Evolutionary conservation across 2,113 vertebrate genomes (phyloP).

Genomic region (Cacatua alba): DNA sequence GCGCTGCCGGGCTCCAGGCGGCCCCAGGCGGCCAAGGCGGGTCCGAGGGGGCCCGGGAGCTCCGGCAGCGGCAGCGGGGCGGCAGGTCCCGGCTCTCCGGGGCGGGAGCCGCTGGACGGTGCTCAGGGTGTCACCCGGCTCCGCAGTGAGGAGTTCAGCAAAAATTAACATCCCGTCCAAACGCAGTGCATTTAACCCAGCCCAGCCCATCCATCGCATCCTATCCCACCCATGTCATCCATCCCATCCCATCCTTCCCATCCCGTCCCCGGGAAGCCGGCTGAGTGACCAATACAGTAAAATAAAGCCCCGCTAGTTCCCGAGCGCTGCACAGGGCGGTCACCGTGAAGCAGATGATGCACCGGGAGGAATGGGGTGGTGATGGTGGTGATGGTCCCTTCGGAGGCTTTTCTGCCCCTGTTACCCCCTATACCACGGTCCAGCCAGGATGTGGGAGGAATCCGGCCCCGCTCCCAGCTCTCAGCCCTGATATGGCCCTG

Average conservation of each 20-base stretch:
- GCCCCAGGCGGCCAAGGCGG: not conserved
- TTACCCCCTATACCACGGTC: not conserved
- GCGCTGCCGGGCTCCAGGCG: not conserved
- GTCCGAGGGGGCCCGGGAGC: not conserved
- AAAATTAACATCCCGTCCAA: not conserved
- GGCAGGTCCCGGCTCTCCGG: not conserved
- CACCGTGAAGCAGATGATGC: not conserved
- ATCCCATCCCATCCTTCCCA: not conserved
- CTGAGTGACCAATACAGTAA: not conserved
- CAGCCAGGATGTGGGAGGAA: not conserved
- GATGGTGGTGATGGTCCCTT: too few relatives aligned
- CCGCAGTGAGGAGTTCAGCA: not conserved
- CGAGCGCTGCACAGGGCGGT: not conserved
- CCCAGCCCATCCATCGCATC: too few relatives aligned
- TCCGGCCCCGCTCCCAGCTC: not conserved
- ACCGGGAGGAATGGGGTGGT: fast-evolving
- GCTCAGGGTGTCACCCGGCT: not conserved
- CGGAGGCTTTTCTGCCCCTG: not conserved
- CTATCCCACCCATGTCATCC: not conserved
- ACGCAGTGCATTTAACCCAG: not conserved
- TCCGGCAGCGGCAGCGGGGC: not conserved
- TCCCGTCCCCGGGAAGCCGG: not conserved
- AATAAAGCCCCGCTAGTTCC: not conserved
- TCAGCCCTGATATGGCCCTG: too few relatives aligned
- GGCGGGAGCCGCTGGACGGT: not conserved